Conservation (phyloP, 2,113 vertebrate species). For the Tor tambroides region DNA sequence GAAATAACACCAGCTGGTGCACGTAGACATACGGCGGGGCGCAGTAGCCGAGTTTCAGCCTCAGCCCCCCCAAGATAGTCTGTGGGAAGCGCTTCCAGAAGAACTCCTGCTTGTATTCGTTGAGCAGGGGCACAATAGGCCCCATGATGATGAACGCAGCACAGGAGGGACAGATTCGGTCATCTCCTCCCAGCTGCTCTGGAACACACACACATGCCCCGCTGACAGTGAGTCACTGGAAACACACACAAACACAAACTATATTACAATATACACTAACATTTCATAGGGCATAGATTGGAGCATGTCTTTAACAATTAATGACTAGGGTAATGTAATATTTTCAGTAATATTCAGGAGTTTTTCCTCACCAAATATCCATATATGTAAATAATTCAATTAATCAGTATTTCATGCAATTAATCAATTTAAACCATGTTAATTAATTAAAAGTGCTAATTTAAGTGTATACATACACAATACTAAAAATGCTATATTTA, state of each 20-base stretch:
- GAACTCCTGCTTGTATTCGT: slow-evolving; percentile 98
- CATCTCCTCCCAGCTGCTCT: slow-evolving; percentile 68
- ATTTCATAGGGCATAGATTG: neutral
- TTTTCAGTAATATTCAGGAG: neutral
- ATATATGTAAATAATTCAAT: too few relatives aligned
- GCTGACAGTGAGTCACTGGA: slow-evolving; percentile 40
- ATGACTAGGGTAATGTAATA: too few relatives aligned
- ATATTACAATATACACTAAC: neutral
- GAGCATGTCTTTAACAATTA: neutral
- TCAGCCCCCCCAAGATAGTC: slow-evolving; percentile 90
- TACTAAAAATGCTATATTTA: too few relatives aligned
- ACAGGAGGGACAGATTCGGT: slow-evolving; percentile 65
- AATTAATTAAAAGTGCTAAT: too few relatives aligned
- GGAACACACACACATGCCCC: slow-evolving; percentile 47
- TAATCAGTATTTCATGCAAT: too few relatives aligned
- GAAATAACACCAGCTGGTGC: slow-evolving; percentile 90
- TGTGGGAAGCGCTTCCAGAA: slow-evolving; percentile 98
- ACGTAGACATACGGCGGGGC: slow-evolving; percentile 92
- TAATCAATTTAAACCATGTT: too few relatives aligned
- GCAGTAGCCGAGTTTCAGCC: slow-evolving; percentile 91
- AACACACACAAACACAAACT: neutral
- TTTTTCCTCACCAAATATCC: too few relatives aligned
- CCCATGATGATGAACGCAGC: slow-evolving; percentile 87
- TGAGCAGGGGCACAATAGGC: slow-evolving; percentile 96
- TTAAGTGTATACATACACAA: too few relatives aligned